Evolutionary conservation across 2,888 invertebrate species (phyloP).

Genomic region (Macrosiphum euphorbiae): DNA sequence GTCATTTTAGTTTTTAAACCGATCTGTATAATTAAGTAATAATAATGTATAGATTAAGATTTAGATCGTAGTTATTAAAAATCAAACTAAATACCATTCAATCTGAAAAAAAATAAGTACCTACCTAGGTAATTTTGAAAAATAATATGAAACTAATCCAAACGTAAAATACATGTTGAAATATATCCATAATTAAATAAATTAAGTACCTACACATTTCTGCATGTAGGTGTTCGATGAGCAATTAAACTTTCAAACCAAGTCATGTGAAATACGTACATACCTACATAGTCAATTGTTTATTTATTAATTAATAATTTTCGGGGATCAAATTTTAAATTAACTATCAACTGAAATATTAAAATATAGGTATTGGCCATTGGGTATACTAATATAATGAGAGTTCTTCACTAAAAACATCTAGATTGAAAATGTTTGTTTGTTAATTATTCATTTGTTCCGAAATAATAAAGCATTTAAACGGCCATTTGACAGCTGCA

Average conservation of each 20-base stretch:
- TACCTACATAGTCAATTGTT: too few relatives aligned
- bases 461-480: background rate
- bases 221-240: background rate
- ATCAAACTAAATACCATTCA: background rate
- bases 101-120: background rate
- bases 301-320: too few relatives aligned
- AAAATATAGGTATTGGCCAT: background rate
- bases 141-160: background rate
- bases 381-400: background rate
- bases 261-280: background rate
- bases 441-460: background rate
- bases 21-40: background rate
- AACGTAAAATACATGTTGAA: background rate
- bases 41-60: background rate
- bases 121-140: background rate
- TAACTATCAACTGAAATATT: background rate
- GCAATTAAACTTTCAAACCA: background rate
- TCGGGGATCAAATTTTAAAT: background rate
- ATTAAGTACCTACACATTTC: background rate
- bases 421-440: background rate
- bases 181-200: background rate
- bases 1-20: background rate
- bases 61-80: background rate
- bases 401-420: background rate
- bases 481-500: background rate